These are phyloP conservation scores for Drosophila demipolita DNA, from an alignment of 2,888 invertebrate genomes.

Conservation along the genomic window DNA sequence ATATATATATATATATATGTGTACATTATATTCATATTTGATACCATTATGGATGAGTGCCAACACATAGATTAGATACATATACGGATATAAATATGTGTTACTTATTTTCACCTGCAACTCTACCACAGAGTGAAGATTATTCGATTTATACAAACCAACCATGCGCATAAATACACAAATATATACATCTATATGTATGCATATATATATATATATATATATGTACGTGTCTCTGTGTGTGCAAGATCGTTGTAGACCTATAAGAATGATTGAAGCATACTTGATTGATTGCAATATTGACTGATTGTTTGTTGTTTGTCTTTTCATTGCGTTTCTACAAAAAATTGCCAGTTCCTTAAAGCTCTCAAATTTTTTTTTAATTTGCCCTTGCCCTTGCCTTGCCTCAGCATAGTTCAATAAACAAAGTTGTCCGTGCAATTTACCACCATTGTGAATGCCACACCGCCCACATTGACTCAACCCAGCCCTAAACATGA, in stretches of 20 bases:
- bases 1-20: not conserved
- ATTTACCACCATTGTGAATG: slow-evolving; percentile 24
- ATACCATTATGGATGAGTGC: slow-evolving; percentile 22
- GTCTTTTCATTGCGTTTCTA: not conserved
- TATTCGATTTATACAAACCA: not conserved
- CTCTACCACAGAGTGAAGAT: not conserved
- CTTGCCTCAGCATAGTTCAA: slow-evolving; percentile 31
- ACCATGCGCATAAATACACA: not conserved
- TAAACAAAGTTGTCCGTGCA: slow-evolving; percentile 41
- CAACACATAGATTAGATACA: not conserved
- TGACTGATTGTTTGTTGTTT: slow-evolving; percentile 62
- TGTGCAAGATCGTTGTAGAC: slow-evolving; percentile 16
- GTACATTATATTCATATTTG: not conserved
- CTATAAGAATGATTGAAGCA: slow-evolving; percentile 49
- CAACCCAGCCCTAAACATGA: slow-evolving; percentile 4
- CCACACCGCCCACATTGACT: slow-evolving; percentile 3
- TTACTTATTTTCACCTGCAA: not conserved
- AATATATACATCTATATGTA: no score
- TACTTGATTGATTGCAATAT: slow-evolving; percentile 74
- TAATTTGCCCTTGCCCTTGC: not conserved
- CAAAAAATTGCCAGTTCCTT: slow-evolving; percentile 17
- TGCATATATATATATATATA: not conserved
- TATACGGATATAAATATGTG: not conserved
- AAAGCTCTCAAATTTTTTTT: slow-evolving; percentile 21
- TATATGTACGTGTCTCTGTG: not conserved